Percentiles rank a stretch among this genome's conserved stretches.
These are phyloP conservation scores for Caenorhabditis virilis DNA, from an alignment of 2,888 invertebrate genomes.

Conservation along the genomic window DNA sequence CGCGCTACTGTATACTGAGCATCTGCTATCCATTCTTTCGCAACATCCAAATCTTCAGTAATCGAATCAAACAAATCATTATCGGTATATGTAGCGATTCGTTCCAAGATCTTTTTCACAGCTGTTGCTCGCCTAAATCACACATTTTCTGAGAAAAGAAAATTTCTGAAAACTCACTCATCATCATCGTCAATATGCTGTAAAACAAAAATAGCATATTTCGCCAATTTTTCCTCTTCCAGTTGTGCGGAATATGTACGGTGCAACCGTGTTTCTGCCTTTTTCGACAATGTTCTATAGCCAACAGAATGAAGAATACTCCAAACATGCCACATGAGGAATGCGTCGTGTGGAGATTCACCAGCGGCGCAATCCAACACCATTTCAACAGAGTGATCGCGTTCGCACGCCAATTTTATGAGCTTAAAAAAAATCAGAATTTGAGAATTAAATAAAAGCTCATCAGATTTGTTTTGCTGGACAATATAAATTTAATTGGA, in stretches of 20 bases:
- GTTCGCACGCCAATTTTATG: slow-evolving; percentile 39
- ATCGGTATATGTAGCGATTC: slow-evolving; percentile 22
- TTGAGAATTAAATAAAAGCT: too few species aligned
- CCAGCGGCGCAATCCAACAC: slow-evolving; percentile 39
- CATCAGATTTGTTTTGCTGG: too few species aligned
- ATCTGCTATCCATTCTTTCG: slow-evolving; percentile 43
- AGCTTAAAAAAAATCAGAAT: too few species aligned
- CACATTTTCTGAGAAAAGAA: not conserved
- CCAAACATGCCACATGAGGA: slow-evolving; percentile 51
- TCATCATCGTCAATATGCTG: slow-evolving; percentile 49
- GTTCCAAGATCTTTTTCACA: slow-evolving; percentile 21
- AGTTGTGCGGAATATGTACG: slow-evolving; percentile 43
- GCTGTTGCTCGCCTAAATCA: slow-evolving; percentile 16
- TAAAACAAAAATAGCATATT: slow-evolving; percentile 44
- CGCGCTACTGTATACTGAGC: slow-evolving; percentile 43
- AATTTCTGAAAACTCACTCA: slow-evolving; percentile 26
- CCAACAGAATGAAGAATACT: slow-evolving; percentile 43
- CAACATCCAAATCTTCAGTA: slow-evolving; percentile 22
- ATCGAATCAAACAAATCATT: slow-evolving; percentile 19
- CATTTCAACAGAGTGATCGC: slow-evolving; percentile 33
- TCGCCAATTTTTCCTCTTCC: slow-evolving; percentile 23
- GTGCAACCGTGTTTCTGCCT: slow-evolving; percentile 44
- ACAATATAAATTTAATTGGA: too few species aligned
- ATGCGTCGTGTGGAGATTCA: slow-evolving; percentile 23
- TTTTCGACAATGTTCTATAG: slow-evolving; percentile 40